Evolutionary conservation across 2,888 invertebrate genomes (phyloP), one percentile per base, ranked within the genome.

Genomic region (Omphaloscelis lunosa): DNA sequence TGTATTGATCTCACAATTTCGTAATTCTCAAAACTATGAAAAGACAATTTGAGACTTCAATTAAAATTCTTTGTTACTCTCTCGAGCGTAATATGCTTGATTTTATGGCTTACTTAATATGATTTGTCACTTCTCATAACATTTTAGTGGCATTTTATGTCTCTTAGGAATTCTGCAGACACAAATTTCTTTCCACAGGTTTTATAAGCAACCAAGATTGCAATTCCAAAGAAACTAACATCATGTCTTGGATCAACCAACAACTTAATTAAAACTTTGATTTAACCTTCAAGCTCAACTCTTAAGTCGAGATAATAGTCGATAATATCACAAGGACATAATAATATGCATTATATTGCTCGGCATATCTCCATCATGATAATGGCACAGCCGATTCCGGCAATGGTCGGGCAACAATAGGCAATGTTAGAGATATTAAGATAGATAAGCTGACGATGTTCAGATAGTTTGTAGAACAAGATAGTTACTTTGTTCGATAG

Each of bases 351-450:
- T 84, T 84, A 39, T 86, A 72, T 74, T 74, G 34, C 62, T 75
- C 59, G 70, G 59, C 39, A 69, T 86, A 83, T 83, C 65, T 77
- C 29, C 27, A 45, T 58, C 75, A 70, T 69, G 67, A 87, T 81
- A 85, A 76, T 77, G 62, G 72, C 34, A 41, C 34, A 27, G 66
- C 58, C 65, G 72, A 53, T 27, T 62, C 56, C 34, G 75, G 65
- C 84, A 75, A 75, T 83, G 72, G 71, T 70, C 58, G 29, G 65
- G 29, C 58, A 76, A 85, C 87, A 85, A 85, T 87, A 77, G 80
- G 67, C 73, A 69, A 83, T 65, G 84, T 39, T 86, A 45, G 34
- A 76, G 80, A 75, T 80, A 59, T 75, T 63, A 68, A n/a, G 20
- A 8, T 12, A 29, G 84, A 86, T 86, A 79, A 75, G 51, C 53